Evolutionary conservation across 2,797 vertebrate genomes (phyloP).

Genomic region (Anguilla anguilla): DNA sequence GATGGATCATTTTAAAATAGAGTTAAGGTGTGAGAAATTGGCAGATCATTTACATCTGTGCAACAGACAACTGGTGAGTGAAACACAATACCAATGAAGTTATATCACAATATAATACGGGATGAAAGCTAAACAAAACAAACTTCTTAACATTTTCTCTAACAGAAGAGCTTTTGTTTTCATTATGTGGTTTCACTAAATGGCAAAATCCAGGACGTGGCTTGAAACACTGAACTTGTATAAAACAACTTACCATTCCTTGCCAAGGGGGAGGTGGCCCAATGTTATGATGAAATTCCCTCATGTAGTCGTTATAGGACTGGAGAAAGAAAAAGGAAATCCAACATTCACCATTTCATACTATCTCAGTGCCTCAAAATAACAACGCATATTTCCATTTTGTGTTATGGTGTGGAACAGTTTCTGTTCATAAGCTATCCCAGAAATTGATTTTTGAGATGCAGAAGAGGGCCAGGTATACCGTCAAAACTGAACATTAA

Average conservation of each 20-base stretch:
- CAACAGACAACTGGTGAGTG: not conserved
- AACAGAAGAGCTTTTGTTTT: not conserved
- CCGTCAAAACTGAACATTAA: not conserved
- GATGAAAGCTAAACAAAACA: too few species aligned
- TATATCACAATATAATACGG: too few species aligned
- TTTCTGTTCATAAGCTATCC: not conserved
- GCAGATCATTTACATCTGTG: not conserved
- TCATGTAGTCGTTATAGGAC: constrained; percentile 98
- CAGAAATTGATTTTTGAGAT: not conserved
- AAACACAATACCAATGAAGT: not conserved
- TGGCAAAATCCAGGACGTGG: not conserved
- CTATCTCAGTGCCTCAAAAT: not conserved
- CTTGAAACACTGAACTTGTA: not conserved
- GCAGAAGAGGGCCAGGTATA: not conserved
- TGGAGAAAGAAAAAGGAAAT: constrained; percentile 64
- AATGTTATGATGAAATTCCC: constrained; percentile 93
- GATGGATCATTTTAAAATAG: not conserved
- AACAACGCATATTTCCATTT: not conserved
- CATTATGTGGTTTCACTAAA: not conserved
- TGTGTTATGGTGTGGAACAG: not conserved
- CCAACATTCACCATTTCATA: not conserved
- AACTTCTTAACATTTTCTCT: too few species aligned
- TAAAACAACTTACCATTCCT: constrained; percentile 83
- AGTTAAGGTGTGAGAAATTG: not conserved
- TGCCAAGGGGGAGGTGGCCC: constrained; percentile 96